Base-by-base conservation (phyloP, 2,797 vertebrate genomes). In the Otus scops region DNA sequence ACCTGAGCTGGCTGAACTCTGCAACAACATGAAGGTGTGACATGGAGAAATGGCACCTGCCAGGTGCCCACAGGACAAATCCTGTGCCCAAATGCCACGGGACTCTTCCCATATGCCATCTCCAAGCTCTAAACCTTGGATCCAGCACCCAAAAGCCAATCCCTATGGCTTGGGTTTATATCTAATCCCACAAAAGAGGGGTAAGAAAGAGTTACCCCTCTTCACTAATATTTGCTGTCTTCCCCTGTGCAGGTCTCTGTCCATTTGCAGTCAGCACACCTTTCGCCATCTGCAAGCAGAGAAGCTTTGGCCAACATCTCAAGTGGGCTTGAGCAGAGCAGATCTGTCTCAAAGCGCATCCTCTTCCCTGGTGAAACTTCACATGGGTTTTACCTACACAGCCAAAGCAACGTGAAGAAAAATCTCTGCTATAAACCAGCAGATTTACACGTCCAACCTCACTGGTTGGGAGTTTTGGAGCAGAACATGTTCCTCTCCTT, bases 81-180 rank as follows among this genome's bases (percentile, higher is more conserved):
- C 41, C 41, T 43, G 41, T 43, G 13, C 0, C 24, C 27, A 13
- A 10, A 50, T 43, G 32, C 28, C 26, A 6, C 22, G 12, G 63
- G 15, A 36, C 11, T 19, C 78, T 78, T 32, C 28, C 18, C 47
- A 28, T 6, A 1, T 3, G 7, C 26, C 6, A 0, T 3, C 21
- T 22, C 8, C 43, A 36, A 50, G 53, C 54, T 17, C 9, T 16
- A 63, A 6, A 43, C 6, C 10, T 30, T 8, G 50, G 11, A 19
- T 18, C 12, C 4, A 30, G 65, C 26, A 10, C 8, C 28, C 32
- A 8, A 36, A 60, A 83, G 10, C 17, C 61, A 71, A 5, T 3
- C 5, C 7, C 4, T 14, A 0, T 28, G 23, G 12, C 16, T 28
- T 65, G 59, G n/a, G 15, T 23, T 75, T 45, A 4, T 10, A 7